phyloP scores from a whole-genome alignment of 2,888 invertebrate genomes.

The Synanthedon vespiformis region DNA sequence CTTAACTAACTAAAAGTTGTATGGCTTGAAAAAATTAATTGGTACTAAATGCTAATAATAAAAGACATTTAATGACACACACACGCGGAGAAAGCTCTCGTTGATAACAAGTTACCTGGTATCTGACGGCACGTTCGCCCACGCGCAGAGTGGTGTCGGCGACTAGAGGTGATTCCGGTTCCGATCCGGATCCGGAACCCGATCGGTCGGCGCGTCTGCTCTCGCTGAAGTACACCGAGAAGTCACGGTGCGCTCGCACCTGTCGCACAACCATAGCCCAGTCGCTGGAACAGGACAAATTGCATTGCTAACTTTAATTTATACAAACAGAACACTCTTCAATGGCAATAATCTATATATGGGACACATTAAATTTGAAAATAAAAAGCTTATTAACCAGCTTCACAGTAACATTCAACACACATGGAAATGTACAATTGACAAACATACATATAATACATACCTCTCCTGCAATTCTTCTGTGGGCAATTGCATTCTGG shows the following conservation, averaged over 20 bases:
- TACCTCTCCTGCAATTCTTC: conserved; percentile 60
- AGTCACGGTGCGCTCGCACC: conserved; percentile 92
- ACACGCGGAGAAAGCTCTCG: too few relatives aligned
- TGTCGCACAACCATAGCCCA: conserved; percentile 90
- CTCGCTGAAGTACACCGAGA: conserved; percentile 92
- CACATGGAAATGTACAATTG: too few relatives aligned
- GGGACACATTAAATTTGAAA: too few relatives aligned
- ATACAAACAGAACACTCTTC: too few relatives aligned
- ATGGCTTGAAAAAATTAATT: too few relatives aligned
- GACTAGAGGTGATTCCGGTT: conserved; percentile 41
- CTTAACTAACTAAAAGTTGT: too few relatives aligned
- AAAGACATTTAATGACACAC: too few relatives aligned
- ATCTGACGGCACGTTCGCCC: conserved; percentile 45
- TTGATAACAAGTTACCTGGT: conserved; percentile 23
- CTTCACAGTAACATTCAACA: too few relatives aligned
- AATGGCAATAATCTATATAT: too few relatives aligned
- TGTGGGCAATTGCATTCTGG: conserved; percentile 57
- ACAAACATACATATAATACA: conserved; percentile 27
- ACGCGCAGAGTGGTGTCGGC: conserved; percentile 53
- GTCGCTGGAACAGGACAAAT: conserved; percentile 68
- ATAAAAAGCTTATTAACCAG: too few relatives aligned
- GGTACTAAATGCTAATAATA: too few relatives aligned
- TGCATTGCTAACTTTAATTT: too few relatives aligned
- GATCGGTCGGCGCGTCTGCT: conserved; percentile 82
- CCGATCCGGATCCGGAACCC: conserved; percentile 66